Percentiles rank a stretch among this genome's conserved stretches.
These are phyloP conservation scores for Trachelus iudaicus DNA, from an alignment of 2,888 invertebrate species.

Conservation along the genomic window DNA sequence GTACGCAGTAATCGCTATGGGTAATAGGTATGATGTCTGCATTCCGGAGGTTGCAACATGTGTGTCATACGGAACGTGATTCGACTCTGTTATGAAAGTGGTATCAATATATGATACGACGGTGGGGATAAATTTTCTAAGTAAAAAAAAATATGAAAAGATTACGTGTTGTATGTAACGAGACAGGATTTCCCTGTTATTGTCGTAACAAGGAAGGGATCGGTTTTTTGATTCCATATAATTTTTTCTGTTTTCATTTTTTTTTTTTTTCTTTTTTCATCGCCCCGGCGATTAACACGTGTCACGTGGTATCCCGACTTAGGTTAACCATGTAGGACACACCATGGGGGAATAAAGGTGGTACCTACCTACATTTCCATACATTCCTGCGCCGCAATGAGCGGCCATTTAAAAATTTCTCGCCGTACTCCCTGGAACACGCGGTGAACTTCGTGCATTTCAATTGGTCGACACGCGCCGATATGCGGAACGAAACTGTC, in stretches of 20 bases:
- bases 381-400: slow-evolving; percentile 52
- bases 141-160: background rate
- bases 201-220: background rate
- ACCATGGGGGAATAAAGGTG: slow-evolving; percentile 24
- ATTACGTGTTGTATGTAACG: background rate
- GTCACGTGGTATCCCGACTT: slow-evolving; percentile 52
- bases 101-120: slow-evolving; percentile 23
- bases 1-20: slow-evolving; percentile 21
- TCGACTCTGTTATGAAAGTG: slow-evolving; percentile 51
- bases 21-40: slow-evolving; percentile 45
- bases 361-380: slow-evolving; percentile 47
- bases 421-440: slow-evolving; percentile 42
- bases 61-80: slow-evolving; percentile 64
- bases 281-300: slow-evolving; percentile 54
- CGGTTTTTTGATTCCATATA: background rate
- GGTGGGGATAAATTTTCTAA: background rate
- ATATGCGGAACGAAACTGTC: slow-evolving; percentile 36
- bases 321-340: slow-evolving; percentile 57
- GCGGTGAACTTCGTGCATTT: slow-evolving; percentile 47
- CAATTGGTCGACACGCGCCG: slow-evolving; percentile 55
- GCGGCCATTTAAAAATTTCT: slow-evolving; percentile 61
- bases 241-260: background rate
- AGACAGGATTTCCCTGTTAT: background rate
- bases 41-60: slow-evolving; percentile 61
- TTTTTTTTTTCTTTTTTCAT: background rate